Conservation (phyloP, 2,888 invertebrate genomes). For the Phaedon cochleariae region DNA sequence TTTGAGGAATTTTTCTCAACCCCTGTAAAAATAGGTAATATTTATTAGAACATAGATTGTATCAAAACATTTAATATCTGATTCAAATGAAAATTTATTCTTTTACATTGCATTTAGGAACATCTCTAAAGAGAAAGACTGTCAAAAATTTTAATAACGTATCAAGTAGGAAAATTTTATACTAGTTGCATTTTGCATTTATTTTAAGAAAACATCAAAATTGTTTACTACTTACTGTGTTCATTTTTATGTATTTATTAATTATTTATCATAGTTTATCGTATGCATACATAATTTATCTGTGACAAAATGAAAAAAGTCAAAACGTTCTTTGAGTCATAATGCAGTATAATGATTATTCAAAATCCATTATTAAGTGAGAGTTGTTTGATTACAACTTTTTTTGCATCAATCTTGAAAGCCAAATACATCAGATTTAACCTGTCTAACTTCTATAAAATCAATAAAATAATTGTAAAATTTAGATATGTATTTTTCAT, state of each 20-base stretch:
- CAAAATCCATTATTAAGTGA: too few species aligned
- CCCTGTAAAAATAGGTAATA: slow-evolving; percentile 46
- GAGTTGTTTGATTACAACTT: too few species aligned
- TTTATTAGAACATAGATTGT: slow-evolving; percentile 49
- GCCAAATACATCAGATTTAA: too few species aligned
- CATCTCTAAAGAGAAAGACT: slow-evolving; percentile 56
- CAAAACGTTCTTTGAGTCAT: slow-evolving; percentile 9
- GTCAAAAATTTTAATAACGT: slow-evolving; percentile 55
- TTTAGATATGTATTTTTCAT: too few species aligned
- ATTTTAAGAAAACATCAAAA: slow-evolving; percentile 40
- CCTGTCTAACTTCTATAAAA: too few species aligned
- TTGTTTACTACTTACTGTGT: slow-evolving; percentile 45
- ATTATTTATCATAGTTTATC: slow-evolving; percentile 43
- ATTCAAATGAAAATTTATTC: slow-evolving; percentile 56
- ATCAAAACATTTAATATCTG: slow-evolving; percentile 52
- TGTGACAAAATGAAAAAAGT: slow-evolving; percentile 22
- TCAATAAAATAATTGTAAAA: too few species aligned
- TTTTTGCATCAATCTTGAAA: too few species aligned
- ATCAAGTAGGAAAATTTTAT: slow-evolving; percentile 50
- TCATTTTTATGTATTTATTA: slow-evolving; percentile 47
- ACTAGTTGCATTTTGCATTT: slow-evolving; percentile 50
- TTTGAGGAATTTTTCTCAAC: slow-evolving; percentile 26
- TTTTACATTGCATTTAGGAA: slow-evolving; percentile 58
- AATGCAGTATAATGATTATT: too few species aligned
- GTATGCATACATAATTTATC: slow-evolving; percentile 30